Conservation (phyloP, 2,113 vertebrate species). For the Dromiciops gliroides region DNA sequence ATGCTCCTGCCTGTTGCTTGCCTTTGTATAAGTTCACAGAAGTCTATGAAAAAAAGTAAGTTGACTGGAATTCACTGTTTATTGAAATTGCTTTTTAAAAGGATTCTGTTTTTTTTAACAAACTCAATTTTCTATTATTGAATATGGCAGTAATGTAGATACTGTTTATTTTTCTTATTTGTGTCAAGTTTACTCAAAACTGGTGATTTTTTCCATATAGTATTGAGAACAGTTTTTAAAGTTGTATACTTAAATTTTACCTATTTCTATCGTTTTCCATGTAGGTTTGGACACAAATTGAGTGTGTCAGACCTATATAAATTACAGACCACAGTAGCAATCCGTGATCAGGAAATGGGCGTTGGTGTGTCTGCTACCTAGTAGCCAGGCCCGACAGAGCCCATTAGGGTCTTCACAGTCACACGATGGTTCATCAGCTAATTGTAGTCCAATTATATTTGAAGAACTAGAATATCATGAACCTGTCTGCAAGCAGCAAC, state of each 20-base stretch:
- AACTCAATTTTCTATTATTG: background rate
- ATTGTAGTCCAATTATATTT: constrained; percentile 95
- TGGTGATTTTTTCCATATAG: background rate
- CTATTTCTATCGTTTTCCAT: background rate
- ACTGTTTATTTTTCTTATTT: background rate
- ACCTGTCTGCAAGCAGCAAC: constrained; percentile 95
- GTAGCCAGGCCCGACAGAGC: constrained; percentile 93
- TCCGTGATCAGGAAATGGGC: constrained; percentile 93
- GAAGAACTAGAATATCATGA: constrained; percentile 98
- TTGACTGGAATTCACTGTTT: background rate
- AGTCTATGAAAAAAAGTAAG: constrained; percentile 98
- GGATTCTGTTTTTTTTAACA: background rate
- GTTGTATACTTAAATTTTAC: background rate
- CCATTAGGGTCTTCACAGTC: constrained; percentile 95
- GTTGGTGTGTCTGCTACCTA: constrained; percentile 94
- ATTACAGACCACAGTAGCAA: constrained; percentile 89
- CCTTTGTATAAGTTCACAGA: constrained; percentile 96
- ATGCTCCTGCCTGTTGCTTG: constrained; percentile 95
- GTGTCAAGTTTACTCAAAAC: constrained; percentile 21
- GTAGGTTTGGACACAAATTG: constrained; percentile 93
- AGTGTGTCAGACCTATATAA: constrained; percentile 91
- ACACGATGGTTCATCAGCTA: constrained; percentile 91
- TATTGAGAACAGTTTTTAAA: background rate
- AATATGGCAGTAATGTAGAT: background rate
- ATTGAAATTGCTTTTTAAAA: background rate